A percentile compares a stretch with the other conserved stretches of the same genome.
Evolutionary conservation across 2,113 vertebrate genomes (phyloP).

Genomic region (Lucifuga dentata): DNA sequence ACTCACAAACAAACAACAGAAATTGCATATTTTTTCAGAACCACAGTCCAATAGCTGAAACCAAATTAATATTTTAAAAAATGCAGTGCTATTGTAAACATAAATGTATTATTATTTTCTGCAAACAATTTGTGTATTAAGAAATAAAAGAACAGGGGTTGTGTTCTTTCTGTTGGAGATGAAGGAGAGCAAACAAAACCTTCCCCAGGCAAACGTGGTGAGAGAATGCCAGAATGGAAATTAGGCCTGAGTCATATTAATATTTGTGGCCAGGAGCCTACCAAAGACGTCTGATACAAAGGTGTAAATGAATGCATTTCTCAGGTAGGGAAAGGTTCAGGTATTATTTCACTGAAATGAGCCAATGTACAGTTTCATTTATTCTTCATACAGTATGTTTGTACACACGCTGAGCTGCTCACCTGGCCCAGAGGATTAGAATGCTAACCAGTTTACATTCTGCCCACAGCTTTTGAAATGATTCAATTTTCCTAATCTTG

Average conservation of each 20-base stretch:
- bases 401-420: conserved; percentile 77
- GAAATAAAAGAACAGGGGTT: background rate
- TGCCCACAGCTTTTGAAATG: conserved; percentile 85
- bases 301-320: conserved; percentile 62
- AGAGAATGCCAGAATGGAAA: conserved; percentile 62
- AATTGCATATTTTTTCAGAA: background rate
- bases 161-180: conserved; percentile 32
- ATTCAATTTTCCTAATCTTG: conserved; percentile 89
- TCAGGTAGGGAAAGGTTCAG: conserved; percentile 47
- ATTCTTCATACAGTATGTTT: conserved; percentile 73
- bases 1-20: too few species aligned
- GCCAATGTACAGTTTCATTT: conserved; percentile 55
- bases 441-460: conserved; percentile 85
- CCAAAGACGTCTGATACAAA: conserved; percentile 57
- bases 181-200: conserved; percentile 44
- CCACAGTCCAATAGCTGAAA: background rate
- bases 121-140: background rate
- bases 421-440: conserved; percentile 83
- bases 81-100: background rate
- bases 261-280: conserved; percentile 53
- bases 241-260: conserved; percentile 53
- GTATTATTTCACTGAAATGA: conserved; percentile 71
- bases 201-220: conserved; percentile 63
- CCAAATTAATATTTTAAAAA: background rate
- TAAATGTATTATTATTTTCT: conserved; percentile 4